A percentile compares a stretch with the other conserved stretches of the same genome.
Evolutionary conservation across 2,888 invertebrate genomes (phyloP).

Genomic region (Amblyjoppa fuscipennis): DNA sequence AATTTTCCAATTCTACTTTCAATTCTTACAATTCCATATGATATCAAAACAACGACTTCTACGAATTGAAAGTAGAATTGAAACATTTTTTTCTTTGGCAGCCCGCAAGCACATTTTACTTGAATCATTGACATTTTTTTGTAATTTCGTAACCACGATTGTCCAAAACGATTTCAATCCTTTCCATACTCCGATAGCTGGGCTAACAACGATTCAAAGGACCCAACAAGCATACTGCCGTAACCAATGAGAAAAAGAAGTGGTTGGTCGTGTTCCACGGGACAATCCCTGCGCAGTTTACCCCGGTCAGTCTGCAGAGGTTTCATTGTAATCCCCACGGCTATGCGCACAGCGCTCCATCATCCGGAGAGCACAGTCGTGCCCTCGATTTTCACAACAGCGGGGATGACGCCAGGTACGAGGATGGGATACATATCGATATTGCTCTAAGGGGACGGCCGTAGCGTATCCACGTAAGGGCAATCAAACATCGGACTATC

Average conservation of each 20-base stretch:
- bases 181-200: too few relatives aligned
- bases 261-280: neutral
- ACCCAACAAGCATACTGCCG: too few relatives aligned
- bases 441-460: conserved; percentile 44
- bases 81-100: too few relatives aligned
- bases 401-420: conserved; percentile 29
- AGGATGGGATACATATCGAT: conserved; percentile 44
- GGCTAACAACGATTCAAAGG: too few relatives aligned
- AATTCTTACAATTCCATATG: too few relatives aligned
- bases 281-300: neutral
- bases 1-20: too few relatives aligned
- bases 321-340: conserved; percentile 32
- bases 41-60: too few relatives aligned
- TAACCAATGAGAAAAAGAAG: neutral
- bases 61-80: too few relatives aligned
- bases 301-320: neutral
- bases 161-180: too few relatives aligned
- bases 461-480: conserved; percentile 72
- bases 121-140: too few relatives aligned
- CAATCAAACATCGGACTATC: conserved; percentile 80
- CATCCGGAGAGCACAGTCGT: conserved; percentile 24
- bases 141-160: too few relatives aligned
- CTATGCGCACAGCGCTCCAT: neutral
- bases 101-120: too few relatives aligned
- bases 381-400: conserved; percentile 21